Percentiles rank a stretch among this genome's conserved stretches.
phyloP scores from a whole-genome alignment of 2,888 invertebrate species.

The Eupithecia dodoneata region DNA sequence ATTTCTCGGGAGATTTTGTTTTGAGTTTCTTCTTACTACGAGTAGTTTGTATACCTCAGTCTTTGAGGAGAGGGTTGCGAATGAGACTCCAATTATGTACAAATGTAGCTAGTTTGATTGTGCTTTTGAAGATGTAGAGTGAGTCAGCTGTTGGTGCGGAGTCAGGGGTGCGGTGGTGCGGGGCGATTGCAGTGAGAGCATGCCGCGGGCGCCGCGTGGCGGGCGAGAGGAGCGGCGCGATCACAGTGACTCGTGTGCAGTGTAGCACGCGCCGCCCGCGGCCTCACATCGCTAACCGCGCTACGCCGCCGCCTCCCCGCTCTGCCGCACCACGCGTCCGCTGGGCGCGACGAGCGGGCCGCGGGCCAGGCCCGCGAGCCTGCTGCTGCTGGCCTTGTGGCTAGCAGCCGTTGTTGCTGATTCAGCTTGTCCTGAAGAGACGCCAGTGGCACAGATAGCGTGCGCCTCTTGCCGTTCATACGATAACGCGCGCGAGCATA shows the following conservation, averaged over 20 bases:
- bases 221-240: slow-evolving; percentile 40
- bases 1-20: background rate
- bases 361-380: slow-evolving; percentile 84
- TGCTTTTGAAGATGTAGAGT: slow-evolving; percentile 26
- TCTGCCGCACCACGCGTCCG: slow-evolving; percentile 83
- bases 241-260: slow-evolving; percentile 67
- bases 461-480: slow-evolving; percentile 83
- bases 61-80: background rate
- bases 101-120: background rate
- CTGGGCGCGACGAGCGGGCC: slow-evolving; percentile 83
- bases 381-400: slow-evolving; percentile 82
- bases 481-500: slow-evolving; percentile 85
- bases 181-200: slow-evolving; percentile 45
- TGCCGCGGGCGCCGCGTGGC: slow-evolving; percentile 37
- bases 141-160: slow-evolving; percentile 55
- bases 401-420: slow-evolving; percentile 77
- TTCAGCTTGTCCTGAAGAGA: slow-evolving; percentile 71
- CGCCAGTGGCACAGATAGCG: slow-evolving; percentile 63
- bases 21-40: background rate
- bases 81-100: background rate
- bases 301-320: slow-evolving; percentile 80
- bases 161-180: slow-evolving; percentile 38
- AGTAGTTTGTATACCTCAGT: background rate
- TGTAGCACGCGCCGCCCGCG: slow-evolving; percentile 82
- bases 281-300: slow-evolving; percentile 78